Conservation (phyloP, 2,888 invertebrate species). For the Erannis defoliaria region DNA sequence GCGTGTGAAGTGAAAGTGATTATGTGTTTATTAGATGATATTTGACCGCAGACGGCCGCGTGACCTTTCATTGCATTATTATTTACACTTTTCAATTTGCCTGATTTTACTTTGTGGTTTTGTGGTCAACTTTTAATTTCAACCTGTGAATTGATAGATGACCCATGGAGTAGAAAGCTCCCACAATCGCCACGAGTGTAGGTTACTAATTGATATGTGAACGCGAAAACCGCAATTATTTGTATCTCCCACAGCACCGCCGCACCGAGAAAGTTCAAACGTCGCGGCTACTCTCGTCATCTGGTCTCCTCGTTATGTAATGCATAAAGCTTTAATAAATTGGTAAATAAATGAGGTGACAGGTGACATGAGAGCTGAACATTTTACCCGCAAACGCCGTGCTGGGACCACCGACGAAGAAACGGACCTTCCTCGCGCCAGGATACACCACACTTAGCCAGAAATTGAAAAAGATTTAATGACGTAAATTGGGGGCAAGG, state of each 20-base stretch:
- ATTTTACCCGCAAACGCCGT: no score
- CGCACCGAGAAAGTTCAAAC: conserved; percentile 8
- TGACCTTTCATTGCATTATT: conserved; percentile 21
- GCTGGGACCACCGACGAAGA: no score
- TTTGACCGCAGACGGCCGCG: conserved; percentile 7
- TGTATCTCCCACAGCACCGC: no score
- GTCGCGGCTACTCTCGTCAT: background rate
- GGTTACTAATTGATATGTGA: conserved; percentile 14
- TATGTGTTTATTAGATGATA: conserved; percentile 1
- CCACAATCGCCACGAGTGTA: background rate
- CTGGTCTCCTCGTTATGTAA: conserved; percentile 2
- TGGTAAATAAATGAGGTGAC: no score
- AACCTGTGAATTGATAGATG: conserved; percentile 25
- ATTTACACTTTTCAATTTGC: conserved; percentile 26
- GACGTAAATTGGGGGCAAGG: no score
- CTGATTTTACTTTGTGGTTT: conserved; percentile 23
- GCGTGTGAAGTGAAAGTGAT: conserved; percentile 14
- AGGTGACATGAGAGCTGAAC: no score
- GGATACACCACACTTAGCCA: no score
- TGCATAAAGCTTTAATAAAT: no score
- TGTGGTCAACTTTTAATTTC: conserved; percentile 21
- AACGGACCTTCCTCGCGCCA: no score
- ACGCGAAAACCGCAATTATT: conserved; percentile 24
- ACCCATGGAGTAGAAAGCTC: conserved; percentile 17
- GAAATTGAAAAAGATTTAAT: no score